Conservation (phyloP, 2,888 invertebrate species). For the Prosopocoilus inquinatus region DNA sequence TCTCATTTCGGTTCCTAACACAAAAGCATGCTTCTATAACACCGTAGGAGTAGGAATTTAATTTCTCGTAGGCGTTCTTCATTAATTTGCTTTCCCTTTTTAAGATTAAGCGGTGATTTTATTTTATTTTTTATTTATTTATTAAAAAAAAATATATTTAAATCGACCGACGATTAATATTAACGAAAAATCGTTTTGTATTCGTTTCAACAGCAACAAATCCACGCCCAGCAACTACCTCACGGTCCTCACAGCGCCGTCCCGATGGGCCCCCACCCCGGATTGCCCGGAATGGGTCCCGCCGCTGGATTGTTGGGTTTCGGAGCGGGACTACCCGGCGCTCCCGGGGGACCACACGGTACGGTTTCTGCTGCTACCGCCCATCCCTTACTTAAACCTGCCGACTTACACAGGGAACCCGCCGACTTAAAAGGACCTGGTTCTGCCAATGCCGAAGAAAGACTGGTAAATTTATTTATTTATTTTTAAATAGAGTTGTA, state of each 20-base stretch:
- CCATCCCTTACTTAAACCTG: slow-evolving; percentile 47
- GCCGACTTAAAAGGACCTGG: slow-evolving; percentile 45
- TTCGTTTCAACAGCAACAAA: slow-evolving; percentile 48
- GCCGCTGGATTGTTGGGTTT: slow-evolving; percentile 40
- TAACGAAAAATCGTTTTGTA: no score
- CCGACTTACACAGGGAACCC: slow-evolving; percentile 44
- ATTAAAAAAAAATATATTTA: no score
- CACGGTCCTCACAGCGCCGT: slow-evolving; percentile 48
- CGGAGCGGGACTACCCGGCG: slow-evolving; percentile 42
- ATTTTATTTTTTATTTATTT: no score
- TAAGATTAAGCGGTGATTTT: not conserved
- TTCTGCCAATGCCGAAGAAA: slow-evolving; percentile 48
- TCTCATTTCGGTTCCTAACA: no score
- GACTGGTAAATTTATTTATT: slow-evolving; percentile 49
- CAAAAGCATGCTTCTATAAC: no score
- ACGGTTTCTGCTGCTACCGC: slow-evolving; percentile 39
- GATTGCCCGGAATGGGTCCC: slow-evolving; percentile 47
- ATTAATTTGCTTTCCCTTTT: not conserved
- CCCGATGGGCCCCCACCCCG: slow-evolving; percentile 49
- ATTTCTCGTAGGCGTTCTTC: no score
- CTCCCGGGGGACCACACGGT: slow-evolving; percentile 40
- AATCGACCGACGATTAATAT: no score
- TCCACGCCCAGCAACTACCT: slow-evolving; percentile 50
- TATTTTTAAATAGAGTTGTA: no score
- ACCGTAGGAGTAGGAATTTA: no score